These are phyloP conservation scores for Trissoscelio sp. DNA, from an alignment of 2,888 invertebrate species.

Conservation along the genomic window DNA sequence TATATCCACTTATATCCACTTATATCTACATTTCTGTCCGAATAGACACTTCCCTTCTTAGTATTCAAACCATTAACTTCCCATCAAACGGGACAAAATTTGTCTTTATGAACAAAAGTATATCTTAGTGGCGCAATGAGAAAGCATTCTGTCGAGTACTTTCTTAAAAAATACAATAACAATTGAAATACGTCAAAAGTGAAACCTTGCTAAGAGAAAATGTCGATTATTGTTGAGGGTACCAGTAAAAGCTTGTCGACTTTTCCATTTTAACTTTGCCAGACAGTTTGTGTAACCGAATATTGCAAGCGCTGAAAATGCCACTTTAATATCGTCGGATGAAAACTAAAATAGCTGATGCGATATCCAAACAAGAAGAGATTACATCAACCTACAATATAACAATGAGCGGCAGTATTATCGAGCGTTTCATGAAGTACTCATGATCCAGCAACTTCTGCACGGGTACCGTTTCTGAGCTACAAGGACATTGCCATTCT, in stretches of 20 bases:
- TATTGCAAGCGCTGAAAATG: conserved; percentile 69
- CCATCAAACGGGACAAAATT: conserved; percentile 5
- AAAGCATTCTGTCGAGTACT: conserved; percentile 7
- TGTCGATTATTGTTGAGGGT: conserved; percentile 51
- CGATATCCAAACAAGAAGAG: conserved; percentile 70
- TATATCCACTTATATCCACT: no score
- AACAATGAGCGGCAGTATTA: conserved; percentile 66
- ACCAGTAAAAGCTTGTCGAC: conserved; percentile 63
- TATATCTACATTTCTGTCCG: no score
- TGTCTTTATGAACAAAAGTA: conserved; percentile 15
- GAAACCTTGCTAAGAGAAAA: conserved; percentile 32
- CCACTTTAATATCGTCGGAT: conserved; percentile 69
- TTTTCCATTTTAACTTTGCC: conserved; percentile 65
- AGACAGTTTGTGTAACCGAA: conserved; percentile 67
- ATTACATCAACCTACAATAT: conserved; percentile 68
- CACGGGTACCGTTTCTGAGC: conserved; percentile 30
- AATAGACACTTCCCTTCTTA: no score
- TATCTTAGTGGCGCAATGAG: conserved; percentile 11
- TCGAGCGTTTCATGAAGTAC: conserved; percentile 68
- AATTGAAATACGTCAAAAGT: conserved; percentile 54
- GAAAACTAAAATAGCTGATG: conserved; percentile 69
- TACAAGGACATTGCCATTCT: conserved; percentile 23
- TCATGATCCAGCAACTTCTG: conserved; percentile 62
- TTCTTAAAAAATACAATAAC: conserved; percentile 49
- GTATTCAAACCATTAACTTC: conserved; percentile 7